Evolutionary conservation across 2,888 invertebrate genomes (phyloP).

Genomic region (Drosophila robusta): DNA sequence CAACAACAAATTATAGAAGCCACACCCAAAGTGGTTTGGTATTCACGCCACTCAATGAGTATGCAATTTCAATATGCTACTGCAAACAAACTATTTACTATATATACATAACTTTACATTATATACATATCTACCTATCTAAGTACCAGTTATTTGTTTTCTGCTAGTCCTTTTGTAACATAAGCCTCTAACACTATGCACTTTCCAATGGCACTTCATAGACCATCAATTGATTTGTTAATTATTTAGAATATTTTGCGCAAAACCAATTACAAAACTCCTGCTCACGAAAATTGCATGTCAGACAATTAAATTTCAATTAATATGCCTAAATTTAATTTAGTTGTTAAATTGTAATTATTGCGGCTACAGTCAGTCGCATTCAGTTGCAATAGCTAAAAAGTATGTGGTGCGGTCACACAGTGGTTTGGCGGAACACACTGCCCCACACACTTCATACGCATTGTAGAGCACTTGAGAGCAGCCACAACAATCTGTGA

Average conservation of each 20-base stretch:
- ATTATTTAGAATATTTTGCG: constrained; percentile 57
- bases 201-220: constrained; percentile 44
- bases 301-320: constrained; percentile 69
- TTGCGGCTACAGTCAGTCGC: constrained; percentile 37
- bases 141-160: constrained; percentile 11
- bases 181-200: constrained; percentile 23
- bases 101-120: constrained; percentile 28
- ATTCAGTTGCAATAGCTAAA: constrained; percentile 33
- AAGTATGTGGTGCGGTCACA: constrained; percentile 27
- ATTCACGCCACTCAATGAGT: constrained; percentile 85
- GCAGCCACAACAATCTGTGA: constrained; percentile 63
- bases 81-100: constrained; percentile 34
- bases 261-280: constrained; percentile 25
- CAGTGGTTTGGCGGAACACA: constrained; percentile 10
- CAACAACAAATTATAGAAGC: constrained; percentile 62
- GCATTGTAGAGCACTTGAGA: constrained; percentile 55
- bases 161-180: constrained; percentile 19
- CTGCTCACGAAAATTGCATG: constrained; percentile 45
- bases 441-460: constrained; percentile 38
- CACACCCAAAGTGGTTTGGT: constrained; percentile 84
- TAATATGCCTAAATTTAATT: constrained; percentile 67
- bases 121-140: constrained; percentile 18
- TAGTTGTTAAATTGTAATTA: constrained; percentile 57
- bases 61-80: constrained; percentile 71
- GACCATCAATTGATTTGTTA: constrained; percentile 67